These are phyloP conservation scores for Zygothrica quintamaculata DNA, from an alignment of 2,888 invertebrate genomes.

Conservation along the genomic window DNA sequence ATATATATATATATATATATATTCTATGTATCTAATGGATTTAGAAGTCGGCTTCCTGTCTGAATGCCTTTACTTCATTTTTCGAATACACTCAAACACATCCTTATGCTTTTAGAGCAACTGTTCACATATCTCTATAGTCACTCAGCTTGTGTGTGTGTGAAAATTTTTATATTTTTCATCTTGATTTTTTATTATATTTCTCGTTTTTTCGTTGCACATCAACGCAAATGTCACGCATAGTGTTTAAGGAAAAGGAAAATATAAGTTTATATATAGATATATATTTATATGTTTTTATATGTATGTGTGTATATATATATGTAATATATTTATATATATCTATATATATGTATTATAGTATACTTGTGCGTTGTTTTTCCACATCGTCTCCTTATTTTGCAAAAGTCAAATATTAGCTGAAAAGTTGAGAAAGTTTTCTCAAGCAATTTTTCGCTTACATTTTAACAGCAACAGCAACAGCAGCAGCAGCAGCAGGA, in stretches of 20 bases:
- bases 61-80: slow-evolving; percentile 28
- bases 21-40: slow-evolving; percentile 20
- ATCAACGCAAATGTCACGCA: slow-evolving; percentile 76
- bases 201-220: slow-evolving; percentile 37
- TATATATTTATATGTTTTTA: slow-evolving; percentile 39
- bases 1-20: slow-evolving; percentile 52
- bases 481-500: slow-evolving; percentile 5
- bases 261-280: slow-evolving; percentile 41
- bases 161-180: slow-evolving; percentile 17
- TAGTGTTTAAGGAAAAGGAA: slow-evolving; percentile 58
- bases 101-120: slow-evolving; percentile 41
- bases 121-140: slow-evolving; percentile 15
- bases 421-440: slow-evolving; percentile 82
- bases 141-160: slow-evolving; percentile 9
- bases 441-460: slow-evolving; percentile 80
- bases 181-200: slow-evolving; percentile 19
- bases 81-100: slow-evolving; percentile 16
- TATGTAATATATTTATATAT: too few species aligned
- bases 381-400: slow-evolving; percentile 77
- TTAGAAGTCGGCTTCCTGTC: slow-evolving; percentile 30
- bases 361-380: slow-evolving; percentile 67
- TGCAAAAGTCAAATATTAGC: slow-evolving; percentile 82
- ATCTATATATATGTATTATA: slow-evolving; percentile 41
- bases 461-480: slow-evolving; percentile 61
- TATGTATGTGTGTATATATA: slow-evolving; percentile 26